Evolutionary conservation across 2,113 vertebrate genomes (phyloP), one percentile per base, ranked within the genome.

Genomic region (Oreotrochilus melanogaster): DNA sequence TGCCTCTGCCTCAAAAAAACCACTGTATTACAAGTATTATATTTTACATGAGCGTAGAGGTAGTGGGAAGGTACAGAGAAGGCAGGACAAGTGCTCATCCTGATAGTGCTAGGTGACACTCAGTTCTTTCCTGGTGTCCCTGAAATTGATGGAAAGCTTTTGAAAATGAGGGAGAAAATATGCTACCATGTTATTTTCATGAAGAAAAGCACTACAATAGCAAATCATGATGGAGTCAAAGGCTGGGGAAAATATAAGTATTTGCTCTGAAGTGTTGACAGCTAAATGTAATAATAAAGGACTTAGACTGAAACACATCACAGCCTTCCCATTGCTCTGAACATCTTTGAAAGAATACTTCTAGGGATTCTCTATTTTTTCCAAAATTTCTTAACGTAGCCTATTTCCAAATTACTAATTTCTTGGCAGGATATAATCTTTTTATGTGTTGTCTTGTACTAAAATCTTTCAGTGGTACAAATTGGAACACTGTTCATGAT

Each of bases 261-360:
- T 25, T 75, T 35, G 24, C 81, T 79, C 3, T 17, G 57, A 88
- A 48, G 86, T 30, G 62, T 57, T 95, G 90, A 61, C 92, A 94
- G 74, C 53, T 72, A 69, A 30, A 35, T 64, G 74, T 53, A 64
- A 85, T 58, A 64, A 75, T 22, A 33, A 60, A 85, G 89, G 78
- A 18, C 47, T 39, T 39, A 78, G 88, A 87, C 92, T 94, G 93
- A 78, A 56, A 80, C 35, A 57, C 22, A 2, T 91, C 70, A 23
- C 67, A 5, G 75, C 50, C 61, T 88, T 83, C 83, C 71, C 58
- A 30, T 48, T 23, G 39, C 76, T 11, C 53, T 61, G 51, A 75
- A 10, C 30, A 30, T 33, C 27, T 43, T 50, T 37, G 19, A 75
- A 85, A 33, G 21, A 71, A 45, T 39, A 39, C 17, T 31, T 39